Percentiles rank a stretch among this genome's conserved stretches.
phyloP scores from a whole-genome alignment of 2,113 vertebrate species.

The Phyllopteryx taeniolatus region DNA sequence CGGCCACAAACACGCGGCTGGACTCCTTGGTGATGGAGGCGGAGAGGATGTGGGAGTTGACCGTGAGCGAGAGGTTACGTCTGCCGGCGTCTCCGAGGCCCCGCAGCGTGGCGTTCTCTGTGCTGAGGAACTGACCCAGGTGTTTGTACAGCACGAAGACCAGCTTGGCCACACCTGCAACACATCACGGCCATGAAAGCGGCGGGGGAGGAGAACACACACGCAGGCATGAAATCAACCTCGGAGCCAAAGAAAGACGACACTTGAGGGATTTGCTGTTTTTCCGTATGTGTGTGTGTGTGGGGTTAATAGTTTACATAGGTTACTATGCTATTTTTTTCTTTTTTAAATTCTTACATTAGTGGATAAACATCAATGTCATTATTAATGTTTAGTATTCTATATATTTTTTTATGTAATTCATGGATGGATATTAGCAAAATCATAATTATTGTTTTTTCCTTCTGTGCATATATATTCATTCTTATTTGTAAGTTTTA shows the following conservation, averaged over 20 bases:
- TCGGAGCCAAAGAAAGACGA: not conserved
- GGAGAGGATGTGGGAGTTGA: conserved; percentile 96
- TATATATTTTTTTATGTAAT: no score
- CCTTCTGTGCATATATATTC: no score
- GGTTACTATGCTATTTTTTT: not conserved
- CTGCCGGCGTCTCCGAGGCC: conserved; percentile 77
- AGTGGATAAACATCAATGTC: not conserved
- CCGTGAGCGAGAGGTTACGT: conserved; percentile 88
- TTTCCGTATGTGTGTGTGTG: not conserved
- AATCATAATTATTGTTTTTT: no score
- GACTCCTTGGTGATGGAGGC: conserved; percentile 99
- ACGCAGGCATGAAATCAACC: not conserved
- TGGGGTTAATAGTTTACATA: not conserved
- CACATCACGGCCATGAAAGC: conserved; percentile 23
- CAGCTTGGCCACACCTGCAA: conserved; percentile 89
- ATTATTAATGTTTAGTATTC: not conserved
- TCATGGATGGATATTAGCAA: no score
- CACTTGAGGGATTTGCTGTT: not conserved
- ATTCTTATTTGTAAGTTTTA: no score
- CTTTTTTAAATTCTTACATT: not conserved
- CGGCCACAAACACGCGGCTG: conserved; percentile 91
- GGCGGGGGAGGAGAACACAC: not conserved
- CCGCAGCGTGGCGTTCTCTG: conserved; percentile 92
- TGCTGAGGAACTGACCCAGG: conserved; percentile 93
- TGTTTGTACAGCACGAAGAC: conserved; percentile 98